Evolutionary conservation across 92 coral and sea anemone species (phyloP).

Genomic region (Zoanthus gigantus): DNA sequence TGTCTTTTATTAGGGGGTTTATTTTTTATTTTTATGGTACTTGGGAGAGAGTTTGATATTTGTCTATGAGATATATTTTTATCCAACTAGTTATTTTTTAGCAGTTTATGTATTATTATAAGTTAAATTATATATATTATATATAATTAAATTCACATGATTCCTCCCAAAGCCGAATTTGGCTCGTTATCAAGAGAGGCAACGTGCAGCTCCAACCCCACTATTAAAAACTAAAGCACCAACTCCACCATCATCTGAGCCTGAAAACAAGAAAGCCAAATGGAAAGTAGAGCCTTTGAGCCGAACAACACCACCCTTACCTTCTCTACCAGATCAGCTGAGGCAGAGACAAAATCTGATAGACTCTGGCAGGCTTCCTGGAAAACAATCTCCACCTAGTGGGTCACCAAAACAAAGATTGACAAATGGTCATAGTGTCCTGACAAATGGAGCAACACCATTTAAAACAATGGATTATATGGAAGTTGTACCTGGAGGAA

Average conservation of each 20-base stretch:
- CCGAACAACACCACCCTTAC: slow-evolving; percentile 88
- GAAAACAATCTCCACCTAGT: slow-evolving; percentile 40
- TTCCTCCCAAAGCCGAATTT: slow-evolving; percentile 72
- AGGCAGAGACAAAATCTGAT: slow-evolving; percentile 80
- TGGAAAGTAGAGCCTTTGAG: slow-evolving; percentile 91
- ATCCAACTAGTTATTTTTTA: too few relatives aligned
- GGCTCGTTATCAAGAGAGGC: slow-evolving; percentile 86
- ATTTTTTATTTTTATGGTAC: too few relatives aligned
- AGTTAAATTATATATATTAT: too few relatives aligned
- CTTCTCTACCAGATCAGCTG: slow-evolving; percentile 85
- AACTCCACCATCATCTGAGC: slow-evolving; percentile 75
- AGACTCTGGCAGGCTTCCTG: slow-evolving; percentile 62
- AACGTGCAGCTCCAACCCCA: slow-evolving; percentile 71
- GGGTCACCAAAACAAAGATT: slow-evolving; percentile 68
- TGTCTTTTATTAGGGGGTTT: too few relatives aligned
- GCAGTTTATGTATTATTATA: too few relatives aligned
- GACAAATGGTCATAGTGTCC: slow-evolving; percentile 32
- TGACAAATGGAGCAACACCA: slow-evolving; percentile 14
- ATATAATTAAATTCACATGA: background rate
- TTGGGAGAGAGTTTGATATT: too few relatives aligned
- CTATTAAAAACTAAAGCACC: slow-evolving; percentile 77
- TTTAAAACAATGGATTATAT: slow-evolving; percentile 48
- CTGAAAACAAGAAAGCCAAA: slow-evolving; percentile 74
- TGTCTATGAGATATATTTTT: too few relatives aligned
- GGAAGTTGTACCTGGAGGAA: slow-evolving; percentile 59